Evolutionary conservation across 2,888 invertebrate species (phyloP).

Genomic region (Gnatocerus cornutus): DNA sequence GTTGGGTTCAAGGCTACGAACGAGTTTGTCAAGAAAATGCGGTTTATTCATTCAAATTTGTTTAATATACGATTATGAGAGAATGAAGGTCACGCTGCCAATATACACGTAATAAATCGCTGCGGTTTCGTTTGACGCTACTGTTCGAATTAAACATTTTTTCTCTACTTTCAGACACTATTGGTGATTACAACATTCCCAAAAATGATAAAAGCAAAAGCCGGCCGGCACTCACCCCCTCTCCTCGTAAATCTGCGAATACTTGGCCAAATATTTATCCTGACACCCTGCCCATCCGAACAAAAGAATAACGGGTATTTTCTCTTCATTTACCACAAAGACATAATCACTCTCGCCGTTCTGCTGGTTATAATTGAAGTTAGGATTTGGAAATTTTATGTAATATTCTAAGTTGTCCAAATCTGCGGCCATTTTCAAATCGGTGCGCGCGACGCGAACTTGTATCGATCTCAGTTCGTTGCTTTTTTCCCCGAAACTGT

Average conservation of each 20-base stretch:
- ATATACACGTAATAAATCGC: too few species aligned
- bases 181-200: too few species aligned
- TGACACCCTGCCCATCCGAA: slow-evolving; percentile 88
- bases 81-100: too few species aligned
- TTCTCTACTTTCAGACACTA: too few species aligned
- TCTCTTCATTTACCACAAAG: slow-evolving; percentile 76
- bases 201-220: neutral
- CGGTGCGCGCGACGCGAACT: slow-evolving; percentile 26
- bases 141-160: too few species aligned
- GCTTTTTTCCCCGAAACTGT: neutral
- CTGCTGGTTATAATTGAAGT: slow-evolving; percentile 67
- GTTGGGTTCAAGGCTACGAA: neutral
- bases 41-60: too few species aligned
- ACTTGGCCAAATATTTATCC: slow-evolving; percentile 85
- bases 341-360: slow-evolving; percentile 71
- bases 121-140: too few species aligned
- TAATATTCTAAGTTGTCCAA: slow-evolving; percentile 76
- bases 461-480: slow-evolving; percentile 33
- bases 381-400: slow-evolving; percentile 76
- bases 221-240: slow-evolving; percentile 54
- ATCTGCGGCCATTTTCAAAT: slow-evolving; percentile 52
- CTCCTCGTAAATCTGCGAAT: slow-evolving; percentile 85
- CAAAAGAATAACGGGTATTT: slow-evolving; percentile 80
- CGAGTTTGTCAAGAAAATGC: too few species aligned
- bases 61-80: too few species aligned